Percentiles rank a stretch among this genome's conserved stretches.
Conservation (phyloP, 2,113 vertebrate genomes). For the Colinus virginianus region DNA sequence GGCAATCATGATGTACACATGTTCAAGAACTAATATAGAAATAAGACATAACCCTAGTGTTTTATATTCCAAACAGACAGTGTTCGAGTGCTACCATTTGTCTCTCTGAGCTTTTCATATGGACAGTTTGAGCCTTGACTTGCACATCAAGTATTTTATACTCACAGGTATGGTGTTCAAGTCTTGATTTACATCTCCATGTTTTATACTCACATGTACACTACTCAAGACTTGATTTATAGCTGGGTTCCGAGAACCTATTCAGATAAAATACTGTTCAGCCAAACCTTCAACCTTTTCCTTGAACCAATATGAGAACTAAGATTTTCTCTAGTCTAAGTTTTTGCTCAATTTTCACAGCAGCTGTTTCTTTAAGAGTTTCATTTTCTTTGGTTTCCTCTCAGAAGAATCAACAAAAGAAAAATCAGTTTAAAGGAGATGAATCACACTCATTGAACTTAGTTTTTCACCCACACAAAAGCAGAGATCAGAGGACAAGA, state of each 20-base stretch:
- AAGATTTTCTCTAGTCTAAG: not conserved
- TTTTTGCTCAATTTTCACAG: not conserved
- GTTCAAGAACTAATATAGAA: not conserved
- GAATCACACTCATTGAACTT: not conserved
- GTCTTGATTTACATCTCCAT: conserved; percentile 59
- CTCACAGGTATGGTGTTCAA: conserved; percentile 55
- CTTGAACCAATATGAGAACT: not conserved
- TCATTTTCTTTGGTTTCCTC: not conserved
- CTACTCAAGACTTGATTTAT: conserved; percentile 50
- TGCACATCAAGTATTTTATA: conserved; percentile 61
- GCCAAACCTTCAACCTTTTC: conserved; percentile 20
- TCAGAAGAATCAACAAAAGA: not conserved
- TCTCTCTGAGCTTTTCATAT: conserved; percentile 34
- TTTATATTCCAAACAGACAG: conserved; percentile 37
- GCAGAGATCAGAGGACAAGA: not conserved
- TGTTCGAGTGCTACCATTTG: conserved; percentile 49
- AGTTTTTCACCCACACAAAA: not conserved
- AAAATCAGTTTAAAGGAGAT: not conserved
- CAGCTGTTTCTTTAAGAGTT: not conserved
- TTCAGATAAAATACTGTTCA: conserved; percentile 51
- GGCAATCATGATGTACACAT: not conserved
- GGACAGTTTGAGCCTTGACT: conserved; percentile 39
- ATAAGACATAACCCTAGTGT: conserved; percentile 8
- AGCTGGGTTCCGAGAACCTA: conserved; percentile 32
- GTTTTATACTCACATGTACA: conserved; percentile 14